Base-by-base conservation (phyloP, 2,888 invertebrate genomes). In the Ischnus inquisitorius region DNA sequence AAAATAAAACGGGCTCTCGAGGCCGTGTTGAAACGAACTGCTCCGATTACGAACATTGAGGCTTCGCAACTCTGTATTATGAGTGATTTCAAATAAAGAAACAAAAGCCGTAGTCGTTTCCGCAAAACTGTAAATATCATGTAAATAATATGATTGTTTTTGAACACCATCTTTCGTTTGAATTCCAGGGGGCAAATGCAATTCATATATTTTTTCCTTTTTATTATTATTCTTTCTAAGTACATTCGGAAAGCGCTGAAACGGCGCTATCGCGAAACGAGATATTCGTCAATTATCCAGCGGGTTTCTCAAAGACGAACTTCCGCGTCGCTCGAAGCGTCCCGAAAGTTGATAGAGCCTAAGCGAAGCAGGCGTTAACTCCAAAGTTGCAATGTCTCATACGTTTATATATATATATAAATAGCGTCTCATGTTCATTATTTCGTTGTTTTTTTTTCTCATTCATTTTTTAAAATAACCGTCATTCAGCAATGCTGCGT, bases 131-230 rank as follows among this genome's bases (percentile, higher is more conserved):
- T 88, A 89, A 87, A 89, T 89, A 89, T 85, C 79, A 83, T 89
- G 88, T 87, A 89, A 88, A 89, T 89, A 89, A 87, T 87, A 87
- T 82, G 84, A 82, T 84, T 83, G 77, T 84, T 80, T 85, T 78
- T 85, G 41, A 83, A 82, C 64, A 62, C 62, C 83, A 77, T 83
- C 67, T 80, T 34, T 79, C 78, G 69, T 68, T 82, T 74, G 78
- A 86, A 67, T 87, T 81, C 80, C 78, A 84, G 79, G 48, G 64
- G 74, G 64, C 57, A 51, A 71, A 80, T 71, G 79, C 48, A 81
- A 84, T 57, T 80, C 54, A 51, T 76, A 64, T 25, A 68, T 46
- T 16, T 62, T 39, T 64, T 72, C 72, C 39, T 60, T 43, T 68
- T 62, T 41, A 16, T 41, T 16, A 48, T 60, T 64, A 41, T 67